Evolutionary conservation across 2,888 invertebrate genomes (phyloP).

Genomic region (Noctua comes): DNA sequence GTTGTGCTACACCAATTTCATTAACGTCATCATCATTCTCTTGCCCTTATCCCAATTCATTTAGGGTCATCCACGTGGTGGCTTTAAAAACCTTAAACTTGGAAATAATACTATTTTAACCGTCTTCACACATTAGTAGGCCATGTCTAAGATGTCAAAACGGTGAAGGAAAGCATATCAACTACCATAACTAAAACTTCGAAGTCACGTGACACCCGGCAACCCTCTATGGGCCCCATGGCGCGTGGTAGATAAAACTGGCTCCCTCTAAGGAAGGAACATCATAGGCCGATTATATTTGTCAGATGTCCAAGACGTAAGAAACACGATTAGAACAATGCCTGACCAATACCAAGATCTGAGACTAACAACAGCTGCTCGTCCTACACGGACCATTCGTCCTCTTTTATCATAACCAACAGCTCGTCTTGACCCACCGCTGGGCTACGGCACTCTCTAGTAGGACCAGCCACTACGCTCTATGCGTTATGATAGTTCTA

Average conservation of each 20-base stretch:
- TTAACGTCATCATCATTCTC: no score
- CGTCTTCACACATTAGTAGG: neutral
- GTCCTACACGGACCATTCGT: neutral
- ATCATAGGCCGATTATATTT: neutral
- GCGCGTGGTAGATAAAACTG: neutral
- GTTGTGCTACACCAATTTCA: no score
- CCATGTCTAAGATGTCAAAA: neutral
- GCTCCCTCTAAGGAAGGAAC: neutral
- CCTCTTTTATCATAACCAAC: neutral
- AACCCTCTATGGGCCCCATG: no score
- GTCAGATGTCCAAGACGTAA: neutral
- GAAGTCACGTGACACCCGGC: neutral
- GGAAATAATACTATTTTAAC: neutral
- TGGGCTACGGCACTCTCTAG: neutral
- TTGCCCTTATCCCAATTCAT: no score
- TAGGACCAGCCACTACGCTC: neutral
- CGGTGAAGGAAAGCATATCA: neutral
- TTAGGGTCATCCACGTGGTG: no score
- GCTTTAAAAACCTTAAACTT: neutral
- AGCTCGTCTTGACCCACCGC: neutral
- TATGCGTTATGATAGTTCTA: neutral
- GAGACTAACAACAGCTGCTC: neutral
- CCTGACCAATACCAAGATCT: neutral
- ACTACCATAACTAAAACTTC: neutral
- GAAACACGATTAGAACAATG: neutral